Percentiles rank a stretch among this genome's conserved stretches.
These are phyloP conservation scores for Seira ritae DNA, from an alignment of 2,888 invertebrate species.

Conservation along the genomic window DNA sequence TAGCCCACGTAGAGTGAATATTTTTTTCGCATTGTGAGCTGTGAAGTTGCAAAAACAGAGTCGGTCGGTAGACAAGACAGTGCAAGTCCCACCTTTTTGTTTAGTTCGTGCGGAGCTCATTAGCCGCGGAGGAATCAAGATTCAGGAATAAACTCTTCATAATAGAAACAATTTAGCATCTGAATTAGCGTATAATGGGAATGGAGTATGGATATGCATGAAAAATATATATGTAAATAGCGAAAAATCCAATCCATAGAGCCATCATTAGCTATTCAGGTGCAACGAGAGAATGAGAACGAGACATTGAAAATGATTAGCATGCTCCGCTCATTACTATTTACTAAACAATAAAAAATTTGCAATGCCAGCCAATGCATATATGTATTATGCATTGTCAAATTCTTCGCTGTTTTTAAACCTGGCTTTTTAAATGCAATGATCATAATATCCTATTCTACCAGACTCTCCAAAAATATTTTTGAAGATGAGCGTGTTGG, in stretches of 20 bases:
- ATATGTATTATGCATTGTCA: no score
- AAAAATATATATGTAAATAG: neutral
- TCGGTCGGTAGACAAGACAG: slow-evolving; percentile 1
- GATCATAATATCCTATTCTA: neutral
- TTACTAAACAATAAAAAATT: neutral
- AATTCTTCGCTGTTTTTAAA: neutral
- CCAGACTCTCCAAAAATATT: neutral
- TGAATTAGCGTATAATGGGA: neutral
- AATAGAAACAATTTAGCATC: slow-evolving; percentile 24
- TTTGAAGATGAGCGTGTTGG: neutral
- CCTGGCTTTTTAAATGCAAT: neutral
- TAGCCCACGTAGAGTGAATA: neutral
- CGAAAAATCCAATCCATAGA: no score
- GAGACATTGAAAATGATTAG: neutral
- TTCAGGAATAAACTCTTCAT: slow-evolving; percentile 19
- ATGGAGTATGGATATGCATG: neutral
- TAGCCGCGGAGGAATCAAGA: slow-evolving; percentile 54
- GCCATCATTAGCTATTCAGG: neutral
- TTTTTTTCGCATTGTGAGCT: neutral
- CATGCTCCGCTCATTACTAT: neutral
- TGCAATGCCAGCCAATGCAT: slow-evolving; percentile 11
- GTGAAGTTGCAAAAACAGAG: neutral
- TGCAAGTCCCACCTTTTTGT: slow-evolving; percentile 20
- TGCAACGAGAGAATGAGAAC: neutral
- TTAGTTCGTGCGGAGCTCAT: slow-evolving; percentile 46